A percentile compares a stretch with the other conserved stretches of the same genome.
Conservation (phyloP, 2,888 invertebrate genomes). For the Trachelus iudaicus region DNA sequence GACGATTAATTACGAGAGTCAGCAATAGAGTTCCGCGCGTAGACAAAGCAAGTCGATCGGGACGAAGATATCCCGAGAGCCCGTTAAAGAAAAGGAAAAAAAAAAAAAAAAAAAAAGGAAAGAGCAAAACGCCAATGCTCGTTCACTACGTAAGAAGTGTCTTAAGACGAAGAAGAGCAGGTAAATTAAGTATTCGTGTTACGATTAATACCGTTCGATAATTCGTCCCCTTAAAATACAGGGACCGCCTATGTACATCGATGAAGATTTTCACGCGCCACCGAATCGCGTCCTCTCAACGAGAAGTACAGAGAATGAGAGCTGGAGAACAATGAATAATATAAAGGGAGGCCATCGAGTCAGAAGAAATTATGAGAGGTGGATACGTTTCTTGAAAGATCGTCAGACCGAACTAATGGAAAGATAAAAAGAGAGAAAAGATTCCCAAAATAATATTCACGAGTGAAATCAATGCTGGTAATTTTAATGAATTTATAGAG, state of each 20-base stretch:
- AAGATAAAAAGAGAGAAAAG: not conserved
- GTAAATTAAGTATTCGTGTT: slow-evolving; percentile 11
- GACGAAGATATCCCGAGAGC: not conserved
- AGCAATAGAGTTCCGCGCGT: not conserved
- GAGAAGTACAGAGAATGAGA: not conserved
- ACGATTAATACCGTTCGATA: slow-evolving; percentile 4
- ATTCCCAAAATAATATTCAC: not conserved
- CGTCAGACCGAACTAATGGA: no score
- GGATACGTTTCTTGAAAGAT: no score
- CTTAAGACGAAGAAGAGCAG: slow-evolving; percentile 15
- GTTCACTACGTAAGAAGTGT: not conserved
- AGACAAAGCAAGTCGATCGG: not conserved
- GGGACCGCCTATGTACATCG: slow-evolving; percentile 29
- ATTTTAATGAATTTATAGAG: no score
- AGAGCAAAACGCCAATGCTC: not conserved
- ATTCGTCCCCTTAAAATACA: slow-evolving; percentile 26
- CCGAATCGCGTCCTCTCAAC: not conserved
- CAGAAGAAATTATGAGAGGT: not conserved
- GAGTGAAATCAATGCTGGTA: no score
- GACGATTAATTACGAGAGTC: not conserved
- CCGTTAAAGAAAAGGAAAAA: not conserved
- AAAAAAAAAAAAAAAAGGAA: not conserved
- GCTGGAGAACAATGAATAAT: not conserved
- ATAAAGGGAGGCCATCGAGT: not conserved
- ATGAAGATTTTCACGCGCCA: slow-evolving; percentile 8